A percentile compares a stretch with the other conserved stretches of the same genome.
Evolutionary conservation across 1,140 invertebrate genomes (phyloP).

Genomic region (Nymphalis io): DNA sequence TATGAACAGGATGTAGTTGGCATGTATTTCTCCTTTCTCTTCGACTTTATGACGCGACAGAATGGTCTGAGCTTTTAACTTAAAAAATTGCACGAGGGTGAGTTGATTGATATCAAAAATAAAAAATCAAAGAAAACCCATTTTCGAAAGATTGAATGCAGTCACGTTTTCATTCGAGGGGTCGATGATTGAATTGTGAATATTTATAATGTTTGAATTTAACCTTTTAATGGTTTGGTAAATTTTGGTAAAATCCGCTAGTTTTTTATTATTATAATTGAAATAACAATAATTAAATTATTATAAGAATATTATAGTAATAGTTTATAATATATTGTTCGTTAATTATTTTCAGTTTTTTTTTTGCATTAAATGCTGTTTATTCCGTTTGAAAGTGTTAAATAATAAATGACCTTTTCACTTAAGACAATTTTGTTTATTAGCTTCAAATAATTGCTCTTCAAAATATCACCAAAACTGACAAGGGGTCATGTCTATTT

Average conservation of each 20-base stretch:
- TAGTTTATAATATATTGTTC: no score
- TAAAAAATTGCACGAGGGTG: constrained; percentile 60
- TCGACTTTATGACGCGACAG: constrained; percentile 51
- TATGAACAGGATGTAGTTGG: constrained; percentile 1
- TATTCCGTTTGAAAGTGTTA: not conserved
- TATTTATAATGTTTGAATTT: constrained; percentile 2
- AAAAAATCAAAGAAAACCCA: constrained; percentile 52
- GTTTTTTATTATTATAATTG: no score
- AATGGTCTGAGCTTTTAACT: constrained; percentile 50
- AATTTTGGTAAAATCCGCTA: not conserved
- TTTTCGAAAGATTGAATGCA: constrained; percentile 53
- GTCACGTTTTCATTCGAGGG: constrained; percentile 48
- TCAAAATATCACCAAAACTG: constrained; percentile 42
- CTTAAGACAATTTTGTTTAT: constrained; percentile 22
- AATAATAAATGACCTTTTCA: not conserved
- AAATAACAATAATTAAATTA: no score
- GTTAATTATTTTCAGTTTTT: no score
- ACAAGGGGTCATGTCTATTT: constrained; percentile 50
- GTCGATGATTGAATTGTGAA: constrained; percentile 29
- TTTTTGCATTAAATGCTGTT: not conserved
- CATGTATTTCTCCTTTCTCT: constrained; percentile 62
- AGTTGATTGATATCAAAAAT: constrained; percentile 73
- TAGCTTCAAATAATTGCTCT: constrained; percentile 39
- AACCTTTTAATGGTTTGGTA: no score
- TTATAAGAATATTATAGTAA: no score